Conservation (phyloP, 1,140 invertebrate genomes). For the Chelonus insularis region DNA sequence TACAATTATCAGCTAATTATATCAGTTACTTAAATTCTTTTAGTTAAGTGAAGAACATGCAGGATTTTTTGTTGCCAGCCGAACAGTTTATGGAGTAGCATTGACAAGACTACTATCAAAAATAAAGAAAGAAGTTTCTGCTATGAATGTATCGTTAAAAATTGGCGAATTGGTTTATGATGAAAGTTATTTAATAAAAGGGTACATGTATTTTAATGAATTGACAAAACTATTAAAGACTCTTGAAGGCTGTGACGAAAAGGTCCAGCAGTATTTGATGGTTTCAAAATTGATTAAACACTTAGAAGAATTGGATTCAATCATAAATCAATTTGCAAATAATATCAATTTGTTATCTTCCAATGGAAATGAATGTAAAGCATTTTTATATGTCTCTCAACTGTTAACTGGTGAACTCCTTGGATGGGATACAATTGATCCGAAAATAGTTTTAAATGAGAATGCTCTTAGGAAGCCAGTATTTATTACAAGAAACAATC, state of each 20-base stretch:
- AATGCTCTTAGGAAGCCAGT: constrained; percentile 41
- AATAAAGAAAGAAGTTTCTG: constrained; percentile 36
- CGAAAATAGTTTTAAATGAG: constrained; percentile 31
- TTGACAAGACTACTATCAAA: constrained; percentile 37
- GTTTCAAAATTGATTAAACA: constrained; percentile 35
- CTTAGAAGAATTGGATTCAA: constrained; percentile 35
- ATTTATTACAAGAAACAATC: constrained; percentile 41
- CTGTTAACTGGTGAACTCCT: constrained; percentile 44
- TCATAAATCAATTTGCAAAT: constrained; percentile 34
- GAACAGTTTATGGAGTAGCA: constrained; percentile 35
- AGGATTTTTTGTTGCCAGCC: constrained; percentile 39
- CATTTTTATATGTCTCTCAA: constrained; percentile 34
- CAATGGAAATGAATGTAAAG: constrained; percentile 21
- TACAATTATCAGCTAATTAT: constrained; percentile 4
- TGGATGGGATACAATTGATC: constrained; percentile 34
- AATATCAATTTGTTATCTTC: constrained; percentile 30
- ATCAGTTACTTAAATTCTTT: not conserved
- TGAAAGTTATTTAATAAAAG: constrained; percentile 32
- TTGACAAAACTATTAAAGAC: constrained; percentile 32
- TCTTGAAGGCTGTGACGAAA: constrained; percentile 39
- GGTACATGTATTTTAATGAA: constrained; percentile 36
- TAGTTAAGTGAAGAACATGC: constrained; percentile 38
- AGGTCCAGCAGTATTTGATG: constrained; percentile 42
- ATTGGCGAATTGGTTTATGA: constrained; percentile 28
- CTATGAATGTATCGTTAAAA: constrained; percentile 34